phyloP scores from a whole-genome alignment of 1,140 invertebrate genomes.

The Drosophila melanica region DNA sequence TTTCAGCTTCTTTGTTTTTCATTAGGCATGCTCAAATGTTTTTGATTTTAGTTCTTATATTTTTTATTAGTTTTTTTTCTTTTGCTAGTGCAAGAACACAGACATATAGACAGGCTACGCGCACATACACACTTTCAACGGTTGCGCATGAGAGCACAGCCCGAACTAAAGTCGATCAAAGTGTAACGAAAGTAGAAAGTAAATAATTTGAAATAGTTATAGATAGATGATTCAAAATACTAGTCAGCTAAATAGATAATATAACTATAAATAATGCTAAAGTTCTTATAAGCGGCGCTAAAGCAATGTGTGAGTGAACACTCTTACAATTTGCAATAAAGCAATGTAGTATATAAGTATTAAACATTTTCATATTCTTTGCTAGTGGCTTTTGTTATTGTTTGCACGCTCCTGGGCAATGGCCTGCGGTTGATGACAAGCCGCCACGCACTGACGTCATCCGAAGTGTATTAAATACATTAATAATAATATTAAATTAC shows the following conservation, averaged over 20 bases:
- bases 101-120: slow-evolving; percentile 41
- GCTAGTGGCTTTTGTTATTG: slow-evolving; percentile 25
- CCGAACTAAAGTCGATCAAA: slow-evolving; percentile 43
- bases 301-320: slow-evolving; percentile 40
- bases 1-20: slow-evolving; percentile 39
- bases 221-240: slow-evolving; percentile 27
- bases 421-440: slow-evolving; percentile 8
- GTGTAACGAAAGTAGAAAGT: slow-evolving; percentile 65
- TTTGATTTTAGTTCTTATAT: neutral
- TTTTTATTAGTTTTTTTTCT: slow-evolving; percentile 15
- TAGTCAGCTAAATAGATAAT: slow-evolving; percentile 13
- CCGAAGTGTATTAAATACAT: slow-evolving; percentile 6
- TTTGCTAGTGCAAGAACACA: slow-evolving; percentile 60
- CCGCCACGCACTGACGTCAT: slow-evolving; percentile 26
- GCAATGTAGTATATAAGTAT: slow-evolving; percentile 16
- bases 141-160: slow-evolving; percentile 40
- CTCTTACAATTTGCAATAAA: slow-evolving; percentile 37
- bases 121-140: slow-evolving; percentile 32
- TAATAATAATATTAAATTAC: slow-evolving; percentile 46
- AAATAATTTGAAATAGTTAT: slow-evolving; percentile 49
- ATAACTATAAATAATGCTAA: slow-evolving; percentile 6
- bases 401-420: slow-evolving; percentile 34
- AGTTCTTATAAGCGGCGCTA: slow-evolving; percentile 32
- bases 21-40: slow-evolving; percentile 33
- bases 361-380: slow-evolving; percentile 11